Evolutionary conservation across 1,140 invertebrate genomes (phyloP).

Genomic region (Solenopsis invicta): DNA sequence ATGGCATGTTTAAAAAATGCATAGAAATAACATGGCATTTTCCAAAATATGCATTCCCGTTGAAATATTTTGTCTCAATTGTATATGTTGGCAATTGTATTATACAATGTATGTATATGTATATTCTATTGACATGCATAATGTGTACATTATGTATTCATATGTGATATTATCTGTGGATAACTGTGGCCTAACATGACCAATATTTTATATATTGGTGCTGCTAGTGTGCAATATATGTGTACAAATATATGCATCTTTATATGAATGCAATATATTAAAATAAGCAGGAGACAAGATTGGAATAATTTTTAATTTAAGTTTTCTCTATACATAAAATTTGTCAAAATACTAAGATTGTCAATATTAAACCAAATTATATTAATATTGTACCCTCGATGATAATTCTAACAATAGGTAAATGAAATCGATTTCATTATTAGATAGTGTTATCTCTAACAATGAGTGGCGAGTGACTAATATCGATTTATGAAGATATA

Average conservation of each 20-base stretch:
- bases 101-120: neutral
- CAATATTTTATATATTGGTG: neutral
- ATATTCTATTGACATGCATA: neutral
- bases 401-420: no score
- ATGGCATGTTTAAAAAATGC: neutral
- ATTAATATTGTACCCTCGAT: no score
- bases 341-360: no score
- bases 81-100: neutral
- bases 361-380: no score
- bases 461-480: no score
- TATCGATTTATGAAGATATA: no score
- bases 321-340: neutral
- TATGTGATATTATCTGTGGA: neutral
- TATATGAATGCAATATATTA: no score
- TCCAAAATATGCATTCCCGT: neutral
- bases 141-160: constrained; percentile 17
- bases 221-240: neutral
- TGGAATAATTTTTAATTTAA: neutral
- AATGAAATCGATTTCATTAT: no score
- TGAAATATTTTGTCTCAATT: neutral
- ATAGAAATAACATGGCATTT: neutral
- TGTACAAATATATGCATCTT: neutral
- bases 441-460: no score
- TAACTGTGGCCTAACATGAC: neutral
- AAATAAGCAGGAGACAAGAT: neutral